A percentile compares a stretch with the other conserved stretches of the same genome.
Conservation (phyloP, 2,797 vertebrate genomes). For the Fringilla coelebs region DNA sequence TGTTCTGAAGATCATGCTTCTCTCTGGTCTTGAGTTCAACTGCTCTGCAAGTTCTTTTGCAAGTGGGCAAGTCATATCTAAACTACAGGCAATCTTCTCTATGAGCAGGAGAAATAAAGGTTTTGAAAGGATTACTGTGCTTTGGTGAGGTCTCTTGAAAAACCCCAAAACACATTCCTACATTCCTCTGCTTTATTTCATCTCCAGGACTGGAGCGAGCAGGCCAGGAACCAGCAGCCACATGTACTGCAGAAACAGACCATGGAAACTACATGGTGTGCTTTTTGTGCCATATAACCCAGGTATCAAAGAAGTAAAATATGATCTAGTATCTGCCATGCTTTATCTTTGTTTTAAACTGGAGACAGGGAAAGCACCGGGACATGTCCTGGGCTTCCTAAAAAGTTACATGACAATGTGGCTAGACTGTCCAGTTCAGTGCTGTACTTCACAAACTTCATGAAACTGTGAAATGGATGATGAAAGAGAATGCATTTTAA, state of each 20-base stretch:
- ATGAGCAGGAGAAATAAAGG: conserved; percentile 2
- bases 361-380: not conserved
- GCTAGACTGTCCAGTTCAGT: not conserved
- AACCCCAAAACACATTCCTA: conserved; percentile 29
- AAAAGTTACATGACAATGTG: not conserved
- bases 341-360: not conserved
- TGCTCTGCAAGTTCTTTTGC: not conserved
- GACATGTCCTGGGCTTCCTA: too few species aligned
- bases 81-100: conserved; percentile 12
- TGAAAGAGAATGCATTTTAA: not conserved
- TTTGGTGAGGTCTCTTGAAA: conserved; percentile 35
- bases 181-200: conserved; percentile 53
- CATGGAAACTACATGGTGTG: not conserved
- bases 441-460: not conserved
- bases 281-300: not conserved
- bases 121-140: conserved; percentile 39
- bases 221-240: not conserved
- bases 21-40: not conserved
- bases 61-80: conserved; percentile 6
- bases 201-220: not conserved
- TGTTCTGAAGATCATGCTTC: accelerated
- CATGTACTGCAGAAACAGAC: not conserved
- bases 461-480: not conserved
- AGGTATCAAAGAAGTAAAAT: conserved; percentile 22
- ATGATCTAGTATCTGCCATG: not conserved